These are phyloP conservation scores for Probosciger aterrimus DNA, from an alignment of 2,113 vertebrate genomes.

Conservation along the genomic window DNA sequence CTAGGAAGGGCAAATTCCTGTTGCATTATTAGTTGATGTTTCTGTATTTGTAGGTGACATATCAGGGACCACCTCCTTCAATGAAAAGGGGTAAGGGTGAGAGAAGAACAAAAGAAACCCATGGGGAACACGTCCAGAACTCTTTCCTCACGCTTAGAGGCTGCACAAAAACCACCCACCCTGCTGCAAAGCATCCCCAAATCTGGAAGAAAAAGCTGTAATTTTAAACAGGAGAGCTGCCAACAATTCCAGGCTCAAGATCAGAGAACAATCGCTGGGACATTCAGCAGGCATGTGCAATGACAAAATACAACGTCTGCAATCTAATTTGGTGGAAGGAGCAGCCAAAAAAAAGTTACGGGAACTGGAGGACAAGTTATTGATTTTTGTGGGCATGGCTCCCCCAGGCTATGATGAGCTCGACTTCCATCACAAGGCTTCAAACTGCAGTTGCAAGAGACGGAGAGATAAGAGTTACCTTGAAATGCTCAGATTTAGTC, in stretches of 20 bases:
- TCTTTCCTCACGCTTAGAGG: background rate
- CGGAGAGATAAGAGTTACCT: background rate
- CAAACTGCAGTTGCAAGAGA: background rate
- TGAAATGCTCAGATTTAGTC: background rate
- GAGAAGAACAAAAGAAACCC: background rate
- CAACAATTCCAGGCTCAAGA: background rate
- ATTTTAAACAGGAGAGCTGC: background rate
- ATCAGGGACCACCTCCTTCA: background rate
- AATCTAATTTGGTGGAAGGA: background rate
- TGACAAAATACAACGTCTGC: background rate
- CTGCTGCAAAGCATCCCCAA: background rate
- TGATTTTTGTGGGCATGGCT: background rate
- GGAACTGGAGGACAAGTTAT: background rate
- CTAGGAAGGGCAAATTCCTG: background rate
- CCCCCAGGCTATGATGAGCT: background rate
- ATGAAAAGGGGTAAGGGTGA: background rate
- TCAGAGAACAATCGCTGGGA: background rate
- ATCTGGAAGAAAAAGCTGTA: background rate
- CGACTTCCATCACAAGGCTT: background rate
- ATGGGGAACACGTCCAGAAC: rapidly evolving
- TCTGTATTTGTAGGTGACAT: background rate
- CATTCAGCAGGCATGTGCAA: background rate
- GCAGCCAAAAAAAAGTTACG: background rate
- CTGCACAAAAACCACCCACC: background rate
- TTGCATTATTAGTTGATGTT: background rate